Conservation (phyloP, 2,113 vertebrate species). For the Cettia cetti region DNA sequence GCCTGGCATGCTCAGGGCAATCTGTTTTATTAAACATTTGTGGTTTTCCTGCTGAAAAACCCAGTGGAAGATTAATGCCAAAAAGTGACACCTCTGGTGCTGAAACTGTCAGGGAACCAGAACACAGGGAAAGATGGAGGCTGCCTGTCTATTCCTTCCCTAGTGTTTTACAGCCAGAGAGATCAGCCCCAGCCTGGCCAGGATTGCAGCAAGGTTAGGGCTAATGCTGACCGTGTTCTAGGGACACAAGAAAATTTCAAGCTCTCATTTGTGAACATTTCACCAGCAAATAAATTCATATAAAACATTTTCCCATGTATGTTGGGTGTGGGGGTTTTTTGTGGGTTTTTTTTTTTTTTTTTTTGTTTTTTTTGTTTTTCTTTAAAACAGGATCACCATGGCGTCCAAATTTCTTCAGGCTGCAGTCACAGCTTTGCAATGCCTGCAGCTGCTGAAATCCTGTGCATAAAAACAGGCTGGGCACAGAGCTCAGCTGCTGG, state of each 20-base stretch:
- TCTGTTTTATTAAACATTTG: conserved; percentile 6
- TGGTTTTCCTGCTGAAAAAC: conserved; percentile 47
- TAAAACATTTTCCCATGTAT: not conserved
- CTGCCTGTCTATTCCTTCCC: not conserved
- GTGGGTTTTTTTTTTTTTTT: not conserved
- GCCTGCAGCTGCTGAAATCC: conserved; percentile 13
- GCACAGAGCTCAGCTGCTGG: not conserved
- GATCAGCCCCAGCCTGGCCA: not conserved
- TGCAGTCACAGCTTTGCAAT: not conserved
- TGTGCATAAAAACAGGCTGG: not conserved
- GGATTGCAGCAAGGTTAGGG: not conserved
- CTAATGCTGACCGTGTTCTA: not conserved
- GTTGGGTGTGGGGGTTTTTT: no score
- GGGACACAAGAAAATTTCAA: not conserved
- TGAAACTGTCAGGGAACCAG: conserved; percentile 43
- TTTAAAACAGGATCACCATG: not conserved
- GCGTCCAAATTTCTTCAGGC: not conserved
- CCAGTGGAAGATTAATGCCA: conserved; percentile 16
- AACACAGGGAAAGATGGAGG: not conserved
- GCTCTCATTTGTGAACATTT: not conserved
- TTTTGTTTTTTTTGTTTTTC: not conserved
- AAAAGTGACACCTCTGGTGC: conserved; percentile 28
- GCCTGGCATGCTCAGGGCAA: not conserved
- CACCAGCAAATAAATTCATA: not conserved
- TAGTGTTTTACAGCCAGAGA: not conserved